phyloP scores from a whole-genome alignment of 2,888 invertebrate species.

The Pherbina coryleti region DNA sequence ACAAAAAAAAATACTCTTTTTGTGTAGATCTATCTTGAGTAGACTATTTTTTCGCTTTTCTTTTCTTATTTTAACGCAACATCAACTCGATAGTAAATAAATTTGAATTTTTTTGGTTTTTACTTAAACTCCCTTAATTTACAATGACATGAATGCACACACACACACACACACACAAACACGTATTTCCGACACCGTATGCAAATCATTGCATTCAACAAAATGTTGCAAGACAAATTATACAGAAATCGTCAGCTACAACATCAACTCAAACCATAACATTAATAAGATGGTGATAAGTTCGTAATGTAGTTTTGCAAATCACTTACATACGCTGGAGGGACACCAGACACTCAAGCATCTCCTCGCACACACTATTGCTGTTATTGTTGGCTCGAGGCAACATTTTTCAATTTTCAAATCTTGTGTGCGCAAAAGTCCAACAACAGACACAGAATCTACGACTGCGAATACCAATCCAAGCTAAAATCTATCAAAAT shows the following conservation, averaged over 20 bases:
- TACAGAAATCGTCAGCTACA: not conserved
- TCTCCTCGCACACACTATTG: too few species aligned
- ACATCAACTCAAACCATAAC: not conserved
- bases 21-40: too few species aligned
- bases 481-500: constrained; percentile 13
- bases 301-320: constrained; percentile 11
- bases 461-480: not conserved
- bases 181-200: too few species aligned
- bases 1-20: too few species aligned
- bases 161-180: too few species aligned
- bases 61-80: too few species aligned
- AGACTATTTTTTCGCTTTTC: too few species aligned
- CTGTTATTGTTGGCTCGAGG: not conserved
- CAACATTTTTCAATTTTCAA: constrained; percentile 25
- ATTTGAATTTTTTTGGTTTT: too few species aligned
- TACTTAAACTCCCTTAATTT: too few species aligned
- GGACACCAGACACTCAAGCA: not conserved
- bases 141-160: too few species aligned
- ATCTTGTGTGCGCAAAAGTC: not conserved
- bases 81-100: too few species aligned
- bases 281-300: constrained; percentile 9
- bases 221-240: constrained; percentile 28
- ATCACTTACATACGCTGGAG: not conserved
- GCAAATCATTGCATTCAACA: not conserved
- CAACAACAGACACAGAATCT: not conserved